These are phyloP conservation scores for Ctenosaura bakeri DNA, from an alignment of 2,797 vertebrate species.

Conservation along the genomic window DNA sequence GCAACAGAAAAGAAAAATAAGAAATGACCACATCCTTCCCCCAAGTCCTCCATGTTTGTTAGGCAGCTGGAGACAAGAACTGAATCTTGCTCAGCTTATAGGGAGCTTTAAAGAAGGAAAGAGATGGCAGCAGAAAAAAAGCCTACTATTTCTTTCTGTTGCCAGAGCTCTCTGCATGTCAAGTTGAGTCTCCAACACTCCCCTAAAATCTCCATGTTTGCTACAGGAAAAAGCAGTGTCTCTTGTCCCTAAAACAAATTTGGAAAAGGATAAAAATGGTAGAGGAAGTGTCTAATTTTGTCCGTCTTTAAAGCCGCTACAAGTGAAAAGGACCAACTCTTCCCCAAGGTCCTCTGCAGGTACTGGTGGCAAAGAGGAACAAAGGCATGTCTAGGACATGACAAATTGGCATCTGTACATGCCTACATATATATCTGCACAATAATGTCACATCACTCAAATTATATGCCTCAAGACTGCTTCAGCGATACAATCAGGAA, in stretches of 20 bases:
- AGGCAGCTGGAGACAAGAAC: background rate
- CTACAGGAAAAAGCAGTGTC: background rate
- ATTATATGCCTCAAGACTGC: background rate
- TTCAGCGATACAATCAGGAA: background rate
- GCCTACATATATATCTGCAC: too few species aligned
- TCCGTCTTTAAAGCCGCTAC: background rate
- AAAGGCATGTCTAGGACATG: background rate
- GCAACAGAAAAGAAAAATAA: background rate
- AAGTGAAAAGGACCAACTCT: background rate
- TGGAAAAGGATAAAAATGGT: background rate
- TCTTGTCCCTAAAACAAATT: background rate
- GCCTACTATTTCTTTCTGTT: too few species aligned
- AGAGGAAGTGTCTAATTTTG: background rate
- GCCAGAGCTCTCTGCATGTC: too few species aligned
- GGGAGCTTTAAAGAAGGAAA: background rate
- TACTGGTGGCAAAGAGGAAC: background rate
- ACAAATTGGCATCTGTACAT: background rate
- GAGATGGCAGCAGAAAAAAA: too few species aligned
- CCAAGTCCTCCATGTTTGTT: background rate
- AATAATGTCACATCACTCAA: background rate
- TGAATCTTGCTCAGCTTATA: background rate
- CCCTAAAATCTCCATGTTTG: background rate
- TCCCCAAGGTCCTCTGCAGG: background rate
- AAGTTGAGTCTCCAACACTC: background rate
- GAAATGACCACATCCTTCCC: background rate